These are phyloP conservation scores for Zeugodacus cucurbitae DNA, from an alignment of 1,140 invertebrate genomes.

Conservation along the genomic window DNA sequence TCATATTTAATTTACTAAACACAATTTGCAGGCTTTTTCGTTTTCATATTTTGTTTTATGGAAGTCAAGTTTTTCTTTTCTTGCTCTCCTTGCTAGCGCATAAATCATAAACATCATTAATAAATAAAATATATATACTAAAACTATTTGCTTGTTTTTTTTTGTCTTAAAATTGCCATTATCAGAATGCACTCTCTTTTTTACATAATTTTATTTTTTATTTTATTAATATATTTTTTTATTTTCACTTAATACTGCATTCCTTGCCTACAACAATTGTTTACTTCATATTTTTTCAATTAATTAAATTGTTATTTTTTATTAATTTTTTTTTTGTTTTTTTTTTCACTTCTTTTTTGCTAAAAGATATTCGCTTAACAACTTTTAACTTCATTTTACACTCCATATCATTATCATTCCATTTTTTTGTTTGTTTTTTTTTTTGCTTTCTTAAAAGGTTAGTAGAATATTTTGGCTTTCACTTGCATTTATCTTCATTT, in stretches of 20 bases:
- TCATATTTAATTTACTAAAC: not conserved
- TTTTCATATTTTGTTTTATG: not conserved
- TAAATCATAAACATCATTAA: not conserved
- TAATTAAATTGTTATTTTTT: too few species aligned
- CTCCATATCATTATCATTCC: too few species aligned
- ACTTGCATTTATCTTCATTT: not conserved
- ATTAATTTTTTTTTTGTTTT: not conserved
- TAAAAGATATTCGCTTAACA: not conserved
- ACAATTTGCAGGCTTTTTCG: not conserved
- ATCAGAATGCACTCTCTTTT: slow-evolving; percentile 33
- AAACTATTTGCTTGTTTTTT: not conserved
- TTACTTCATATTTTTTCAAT: too few species aligned
- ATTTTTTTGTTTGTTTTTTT: not conserved
- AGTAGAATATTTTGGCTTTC: slow-evolving; percentile 38
- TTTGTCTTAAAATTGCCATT: slow-evolving; percentile 29
- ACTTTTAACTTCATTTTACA: not conserved
- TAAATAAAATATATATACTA: slow-evolving; percentile 48
- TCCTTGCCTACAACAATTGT: not conserved
- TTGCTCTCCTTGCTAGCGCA: not conserved
- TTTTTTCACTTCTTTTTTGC: not conserved
- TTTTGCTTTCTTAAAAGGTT: not conserved
- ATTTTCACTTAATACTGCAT: slow-evolving; percentile 9
- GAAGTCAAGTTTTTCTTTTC: not conserved
- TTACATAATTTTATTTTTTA: not conserved
- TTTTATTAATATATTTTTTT: not conserved